Evolutionary conservation across 2,888 invertebrate species (phyloP).

Genomic region (Lysandra coridon): DNA sequence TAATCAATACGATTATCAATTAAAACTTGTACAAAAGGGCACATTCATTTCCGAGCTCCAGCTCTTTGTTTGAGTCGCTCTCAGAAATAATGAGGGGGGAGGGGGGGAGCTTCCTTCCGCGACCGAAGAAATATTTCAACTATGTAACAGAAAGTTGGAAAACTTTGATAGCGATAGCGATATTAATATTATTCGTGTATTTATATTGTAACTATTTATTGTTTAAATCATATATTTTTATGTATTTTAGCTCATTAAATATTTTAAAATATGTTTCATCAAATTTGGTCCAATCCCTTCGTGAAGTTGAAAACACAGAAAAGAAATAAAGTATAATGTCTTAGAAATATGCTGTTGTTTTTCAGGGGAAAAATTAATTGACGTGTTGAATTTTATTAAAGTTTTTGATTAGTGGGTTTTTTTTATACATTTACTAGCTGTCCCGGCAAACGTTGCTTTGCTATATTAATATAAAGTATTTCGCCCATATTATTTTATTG

Average conservation of each 20-base stretch:
- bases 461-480: no score
- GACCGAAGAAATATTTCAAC: slow-evolving; percentile 17
- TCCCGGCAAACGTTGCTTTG: no score
- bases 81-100: slow-evolving; percentile 44
- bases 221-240: background rate
- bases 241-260: background rate
- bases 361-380: no score
- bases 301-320: no score
- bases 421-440: no score
- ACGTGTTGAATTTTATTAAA: no score
- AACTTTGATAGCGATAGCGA: slow-evolving; percentile 10
- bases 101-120: background rate
- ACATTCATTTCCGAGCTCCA: slow-evolving; percentile 1
- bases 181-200: background rate
- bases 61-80: slow-evolving; percentile 41
- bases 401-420: no score
- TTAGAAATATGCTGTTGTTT: no score
- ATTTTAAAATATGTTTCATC: no score
- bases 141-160: slow-evolving; percentile 8
- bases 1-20: slow-evolving; percentile 31
- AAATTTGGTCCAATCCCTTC: no score
- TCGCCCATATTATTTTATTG: no score
- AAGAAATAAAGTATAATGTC: no score
- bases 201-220: background rate
- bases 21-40: slow-evolving; percentile 35